Evolutionary conservation across 2,113 vertebrate species (phyloP).

Genomic region (Theristicus caerulescens): DNA sequence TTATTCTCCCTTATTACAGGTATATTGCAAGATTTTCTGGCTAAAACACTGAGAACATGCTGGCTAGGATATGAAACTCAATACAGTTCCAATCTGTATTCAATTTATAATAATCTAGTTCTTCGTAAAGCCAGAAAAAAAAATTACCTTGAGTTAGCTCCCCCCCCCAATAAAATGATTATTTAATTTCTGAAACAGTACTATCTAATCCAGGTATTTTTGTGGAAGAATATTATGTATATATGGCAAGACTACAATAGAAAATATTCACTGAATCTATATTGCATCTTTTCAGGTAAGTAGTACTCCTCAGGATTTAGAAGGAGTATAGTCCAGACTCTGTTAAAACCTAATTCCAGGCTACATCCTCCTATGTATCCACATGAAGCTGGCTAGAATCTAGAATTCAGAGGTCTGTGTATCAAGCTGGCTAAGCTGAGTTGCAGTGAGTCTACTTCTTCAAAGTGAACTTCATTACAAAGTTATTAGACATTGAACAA

Average conservation of each 20-base stretch:
- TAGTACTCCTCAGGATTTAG: not conserved
- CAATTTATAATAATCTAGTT: not conserved
- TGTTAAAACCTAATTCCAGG: not conserved
- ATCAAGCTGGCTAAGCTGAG: not conserved
- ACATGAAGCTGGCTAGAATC: not conserved
- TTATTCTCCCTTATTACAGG: not conserved
- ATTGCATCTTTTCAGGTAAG: not conserved
- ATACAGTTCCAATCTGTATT: not conserved
- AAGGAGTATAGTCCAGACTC: not conserved
- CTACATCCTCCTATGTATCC: not conserved
- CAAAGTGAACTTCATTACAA: not conserved
- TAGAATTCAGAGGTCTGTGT: not conserved
- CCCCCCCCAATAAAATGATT: not conserved
- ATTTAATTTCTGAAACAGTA: not conserved
- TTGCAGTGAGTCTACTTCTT: not conserved
- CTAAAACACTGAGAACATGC: not conserved
- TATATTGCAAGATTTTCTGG: not conserved
- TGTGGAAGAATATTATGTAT: not conserved
- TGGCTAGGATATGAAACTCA: not conserved
- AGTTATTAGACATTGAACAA: not conserved
- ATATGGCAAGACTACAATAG: not conserved
- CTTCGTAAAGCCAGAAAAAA: not conserved
- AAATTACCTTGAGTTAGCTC: not conserved
- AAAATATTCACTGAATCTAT: not conserved
- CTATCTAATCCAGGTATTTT: not conserved